phyloP scores from a whole-genome alignment of 2,113 vertebrate species.

The Chaetodon trifascialis region DNA sequence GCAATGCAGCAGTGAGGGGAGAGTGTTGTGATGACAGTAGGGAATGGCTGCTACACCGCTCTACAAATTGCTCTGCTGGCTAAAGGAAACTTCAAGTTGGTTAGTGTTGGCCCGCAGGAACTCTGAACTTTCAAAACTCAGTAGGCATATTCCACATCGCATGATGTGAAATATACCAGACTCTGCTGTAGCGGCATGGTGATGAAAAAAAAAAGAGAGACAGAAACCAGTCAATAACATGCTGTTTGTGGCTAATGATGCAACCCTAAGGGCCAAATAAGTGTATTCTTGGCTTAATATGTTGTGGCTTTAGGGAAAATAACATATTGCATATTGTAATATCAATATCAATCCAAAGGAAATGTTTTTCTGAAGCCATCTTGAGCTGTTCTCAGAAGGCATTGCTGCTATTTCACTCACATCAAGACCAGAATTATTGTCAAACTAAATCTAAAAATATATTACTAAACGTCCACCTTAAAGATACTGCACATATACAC shows the following conservation, averaged over 20 bases:
- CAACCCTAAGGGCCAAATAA: background rate
- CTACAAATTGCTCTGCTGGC: slow-evolving; percentile 56
- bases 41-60: slow-evolving; percentile 32
- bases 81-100: slow-evolving; percentile 56
- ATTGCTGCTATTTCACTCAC: background rate
- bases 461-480: no score
- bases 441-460: no score
- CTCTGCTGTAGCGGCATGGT: slow-evolving; percentile 4
- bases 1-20: slow-evolving; percentile 27
- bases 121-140: slow-evolving; percentile 31
- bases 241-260: slow-evolving; percentile 1
- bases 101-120: slow-evolving; percentile 39
- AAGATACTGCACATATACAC: background rate
- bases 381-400: background rate
- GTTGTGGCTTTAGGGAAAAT: background rate
- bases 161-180: slow-evolving; percentile 13
- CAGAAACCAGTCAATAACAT: background rate
- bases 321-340: background rate
- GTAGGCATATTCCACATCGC: background rate
- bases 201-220: background rate
- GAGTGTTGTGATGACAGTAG: slow-evolving; percentile 50
- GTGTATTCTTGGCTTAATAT: background rate
- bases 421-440: background rate
- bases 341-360: background rate
- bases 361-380: no score